These are phyloP conservation scores for Gymnocheta viridis DNA, from an alignment of 2,888 invertebrate species.

Conservation along the genomic window DNA sequence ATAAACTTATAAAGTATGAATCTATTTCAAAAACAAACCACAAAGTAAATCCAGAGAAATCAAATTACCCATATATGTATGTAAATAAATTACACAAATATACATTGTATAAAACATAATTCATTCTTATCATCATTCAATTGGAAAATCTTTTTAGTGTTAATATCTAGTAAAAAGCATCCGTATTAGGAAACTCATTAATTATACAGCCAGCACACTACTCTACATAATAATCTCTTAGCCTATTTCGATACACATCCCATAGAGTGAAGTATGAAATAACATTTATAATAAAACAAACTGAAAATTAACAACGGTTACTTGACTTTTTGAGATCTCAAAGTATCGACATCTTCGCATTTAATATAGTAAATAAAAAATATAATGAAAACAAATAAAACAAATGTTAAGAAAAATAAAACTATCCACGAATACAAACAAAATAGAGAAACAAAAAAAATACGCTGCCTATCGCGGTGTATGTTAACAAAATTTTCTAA, in stretches of 20 bases:
- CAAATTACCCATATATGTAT: neutral
- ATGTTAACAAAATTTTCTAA: slow-evolving; percentile 5
- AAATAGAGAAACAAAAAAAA: slow-evolving; percentile 27
- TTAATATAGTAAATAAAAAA: slow-evolving; percentile 19
- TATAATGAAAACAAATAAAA: neutral
- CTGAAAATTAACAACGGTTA: slow-evolving; percentile 44
- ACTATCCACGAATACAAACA: slow-evolving; percentile 39
- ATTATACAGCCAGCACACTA: slow-evolving; percentile 45
- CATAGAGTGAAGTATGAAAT: slow-evolving; percentile 14
- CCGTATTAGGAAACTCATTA: slow-evolving; percentile 54
- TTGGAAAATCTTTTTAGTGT: slow-evolving; percentile 31
- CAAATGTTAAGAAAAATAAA: slow-evolving; percentile 12
- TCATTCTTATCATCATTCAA: neutral
- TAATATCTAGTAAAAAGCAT: slow-evolving; percentile 26
- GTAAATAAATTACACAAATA: neutral
- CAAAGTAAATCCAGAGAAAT: neutral
- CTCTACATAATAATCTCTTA: slow-evolving; percentile 49
- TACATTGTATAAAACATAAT: neutral
- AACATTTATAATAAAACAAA: slow-evolving; percentile 22
- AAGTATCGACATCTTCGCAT: slow-evolving; percentile 27
- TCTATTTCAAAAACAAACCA: neutral
- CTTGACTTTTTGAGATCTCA: slow-evolving; percentile 45
- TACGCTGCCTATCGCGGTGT: slow-evolving; percentile 19
- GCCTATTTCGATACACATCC: slow-evolving; percentile 56
- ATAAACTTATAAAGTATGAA: neutral